A percentile compares a stretch with the other conserved stretches of the same genome.
These are phyloP conservation scores for Betta splendens DNA, from an alignment of 2,797 vertebrate species.

Conservation along the genomic window DNA sequence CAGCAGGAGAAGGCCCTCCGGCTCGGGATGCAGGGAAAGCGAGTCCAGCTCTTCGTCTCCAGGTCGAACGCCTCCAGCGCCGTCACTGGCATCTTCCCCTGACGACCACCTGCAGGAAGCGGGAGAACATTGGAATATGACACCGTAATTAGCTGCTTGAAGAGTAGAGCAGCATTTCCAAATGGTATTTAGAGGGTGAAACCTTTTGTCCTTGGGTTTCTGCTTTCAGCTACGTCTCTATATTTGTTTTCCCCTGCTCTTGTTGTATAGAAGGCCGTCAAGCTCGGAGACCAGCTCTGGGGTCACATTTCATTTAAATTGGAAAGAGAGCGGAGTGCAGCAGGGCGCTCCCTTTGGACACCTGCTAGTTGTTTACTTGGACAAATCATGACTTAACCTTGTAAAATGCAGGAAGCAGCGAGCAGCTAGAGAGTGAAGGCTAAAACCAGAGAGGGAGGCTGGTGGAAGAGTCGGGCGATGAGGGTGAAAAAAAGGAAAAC, in stretches of 20 bases:
- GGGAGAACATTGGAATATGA: neutral
- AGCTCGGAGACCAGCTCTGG: conserved; percentile 4
- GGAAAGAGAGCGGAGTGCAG: conserved; percentile 14
- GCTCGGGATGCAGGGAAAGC: conserved; percentile 92
- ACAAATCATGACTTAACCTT: conserved; percentile 54
- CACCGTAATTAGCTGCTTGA: neutral
- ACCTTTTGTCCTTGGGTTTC: conserved; percentile 1
- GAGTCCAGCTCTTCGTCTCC: conserved; percentile 92
- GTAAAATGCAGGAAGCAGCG: conserved; percentile 23
- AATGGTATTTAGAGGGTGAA: too few relatives aligned
- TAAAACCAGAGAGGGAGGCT: neutral
- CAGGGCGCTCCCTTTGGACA: conserved; percentile 21
- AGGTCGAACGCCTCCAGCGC: conserved; percentile 96
- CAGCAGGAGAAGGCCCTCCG: conserved; percentile 93
- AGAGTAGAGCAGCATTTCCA: too few relatives aligned
- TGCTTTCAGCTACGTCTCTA: conserved; percentile 7
- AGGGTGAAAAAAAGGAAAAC: neutral
- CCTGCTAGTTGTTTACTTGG: conserved; percentile 45
- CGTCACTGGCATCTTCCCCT: conserved; percentile 95
- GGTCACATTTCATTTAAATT: conserved; percentile 34
- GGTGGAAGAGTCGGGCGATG: neutral
- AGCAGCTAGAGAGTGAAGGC: conserved; percentile 12
- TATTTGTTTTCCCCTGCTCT: conserved; percentile 15
- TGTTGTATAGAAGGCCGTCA: conserved; percentile 19
- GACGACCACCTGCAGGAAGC: conserved; percentile 87